phyloP scores from a whole-genome alignment of 2,888 invertebrate species.

The Athetis lepigone region DNA sequence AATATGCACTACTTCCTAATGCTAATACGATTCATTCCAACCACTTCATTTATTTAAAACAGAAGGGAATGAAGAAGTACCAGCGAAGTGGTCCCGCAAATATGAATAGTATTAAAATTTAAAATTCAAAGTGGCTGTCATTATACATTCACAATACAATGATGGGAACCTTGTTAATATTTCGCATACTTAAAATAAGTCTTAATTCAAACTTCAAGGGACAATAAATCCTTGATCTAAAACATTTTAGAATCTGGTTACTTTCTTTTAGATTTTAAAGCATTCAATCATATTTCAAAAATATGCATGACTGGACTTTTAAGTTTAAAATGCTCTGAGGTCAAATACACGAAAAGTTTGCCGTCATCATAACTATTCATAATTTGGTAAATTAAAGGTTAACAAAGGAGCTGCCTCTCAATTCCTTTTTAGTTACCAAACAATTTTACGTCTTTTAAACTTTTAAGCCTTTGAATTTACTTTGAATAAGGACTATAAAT shows the following conservation, averaged over 20 bases:
- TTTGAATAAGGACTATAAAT: slow-evolving; percentile 19
- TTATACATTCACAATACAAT: slow-evolving; percentile 61
- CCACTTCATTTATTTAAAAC: slow-evolving; percentile 28
- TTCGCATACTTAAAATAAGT: slow-evolving; percentile 31
- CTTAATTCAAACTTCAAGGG: slow-evolving; percentile 10
- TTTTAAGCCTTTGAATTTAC: slow-evolving; percentile 3
- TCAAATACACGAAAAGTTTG: background rate
- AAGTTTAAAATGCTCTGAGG: background rate
- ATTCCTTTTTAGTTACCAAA: background rate
- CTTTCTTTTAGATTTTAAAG: background rate
- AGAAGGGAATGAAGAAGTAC: slow-evolving; percentile 49
- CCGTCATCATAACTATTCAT: background rate
- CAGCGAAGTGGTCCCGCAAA: slow-evolving; percentile 41
- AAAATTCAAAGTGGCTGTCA: slow-evolving; percentile 55
- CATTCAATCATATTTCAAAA: slow-evolving; percentile 9
- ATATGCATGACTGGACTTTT: too few relatives aligned
- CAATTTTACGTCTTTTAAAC: slow-evolving; percentile 6
- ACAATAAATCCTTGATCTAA: slow-evolving; percentile 1
- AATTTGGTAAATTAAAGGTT: slow-evolving; percentile 13
- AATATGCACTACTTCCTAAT: slow-evolving; percentile 23
- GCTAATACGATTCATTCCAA: slow-evolving; percentile 27
- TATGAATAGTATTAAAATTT: slow-evolving; percentile 61
- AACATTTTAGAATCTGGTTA: background rate
- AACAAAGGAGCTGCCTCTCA: slow-evolving; percentile 2
- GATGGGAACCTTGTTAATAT: slow-evolving; percentile 38